These are phyloP conservation scores for Platerodrilus igneus DNA, from an alignment of 2,888 invertebrate species.

Conservation along the genomic window DNA sequence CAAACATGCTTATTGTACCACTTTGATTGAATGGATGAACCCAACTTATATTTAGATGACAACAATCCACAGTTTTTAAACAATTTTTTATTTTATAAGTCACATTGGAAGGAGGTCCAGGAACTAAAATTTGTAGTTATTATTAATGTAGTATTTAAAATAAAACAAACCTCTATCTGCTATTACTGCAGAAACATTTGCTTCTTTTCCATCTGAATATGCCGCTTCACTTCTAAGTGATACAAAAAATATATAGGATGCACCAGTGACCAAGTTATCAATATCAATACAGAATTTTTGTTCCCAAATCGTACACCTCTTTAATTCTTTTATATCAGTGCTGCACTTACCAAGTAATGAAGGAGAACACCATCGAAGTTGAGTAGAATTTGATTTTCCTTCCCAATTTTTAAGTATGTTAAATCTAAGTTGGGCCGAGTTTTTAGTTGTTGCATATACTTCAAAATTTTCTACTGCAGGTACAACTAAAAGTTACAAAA, in stretches of 20 bases:
- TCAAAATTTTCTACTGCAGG: constrained; percentile 36
- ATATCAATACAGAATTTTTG: constrained; percentile 37
- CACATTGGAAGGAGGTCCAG: constrained; percentile 38
- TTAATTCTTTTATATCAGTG: constrained; percentile 26
- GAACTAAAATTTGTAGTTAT: constrained; percentile 33
- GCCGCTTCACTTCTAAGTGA: constrained; percentile 39
- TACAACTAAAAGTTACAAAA: constrained; percentile 34
- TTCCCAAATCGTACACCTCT: constrained; percentile 37
- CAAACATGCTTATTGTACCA: constrained; percentile 39
- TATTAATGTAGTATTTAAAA: constrained; percentile 3
- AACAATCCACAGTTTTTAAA: constrained; percentile 32
- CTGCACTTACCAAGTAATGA: constrained; percentile 35
- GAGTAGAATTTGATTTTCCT: constrained; percentile 34
- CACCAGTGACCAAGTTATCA: constrained; percentile 32
- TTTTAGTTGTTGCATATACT: constrained; percentile 37
- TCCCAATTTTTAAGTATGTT: constrained; percentile 34
- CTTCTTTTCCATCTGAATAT: constrained; percentile 34
- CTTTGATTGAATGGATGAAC: constrained; percentile 40
- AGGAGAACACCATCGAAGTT: constrained; percentile 35
- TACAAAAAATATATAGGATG: constrained; percentile 33
- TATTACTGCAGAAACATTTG: constrained; percentile 27
- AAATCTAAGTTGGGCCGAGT: constrained; percentile 37
- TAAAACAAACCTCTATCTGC: constrained; percentile 33
- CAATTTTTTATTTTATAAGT: constrained; percentile 39
- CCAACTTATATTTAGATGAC: constrained; percentile 41